phyloP scores from a whole-genome alignment of 1,140 invertebrate species.

The Planococcus citri region DNA sequence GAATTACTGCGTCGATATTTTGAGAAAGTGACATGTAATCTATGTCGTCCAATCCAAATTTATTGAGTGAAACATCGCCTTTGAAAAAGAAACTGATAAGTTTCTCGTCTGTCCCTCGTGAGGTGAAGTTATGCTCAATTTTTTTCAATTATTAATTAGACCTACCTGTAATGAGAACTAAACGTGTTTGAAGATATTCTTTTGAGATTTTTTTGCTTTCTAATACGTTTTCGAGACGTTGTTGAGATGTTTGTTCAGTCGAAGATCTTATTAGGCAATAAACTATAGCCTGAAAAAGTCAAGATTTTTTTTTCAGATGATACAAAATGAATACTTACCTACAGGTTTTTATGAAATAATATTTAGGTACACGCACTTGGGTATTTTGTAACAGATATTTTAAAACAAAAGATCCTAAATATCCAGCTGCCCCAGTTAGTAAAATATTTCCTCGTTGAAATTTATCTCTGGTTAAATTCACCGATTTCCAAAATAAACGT shows the following conservation, averaged over 20 bases:
- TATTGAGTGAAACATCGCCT: constrained; percentile 38
- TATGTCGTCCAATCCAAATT: constrained; percentile 39
- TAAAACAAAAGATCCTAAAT: constrained; percentile 37
- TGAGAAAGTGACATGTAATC: constrained; percentile 37
- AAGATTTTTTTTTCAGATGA: no score
- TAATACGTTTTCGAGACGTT: background rate
- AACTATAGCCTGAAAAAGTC: background rate
- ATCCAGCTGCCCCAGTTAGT: constrained; percentile 38
- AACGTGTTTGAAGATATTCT: background rate
- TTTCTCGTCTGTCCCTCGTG: background rate
- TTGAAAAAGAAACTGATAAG: background rate
- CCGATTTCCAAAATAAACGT: constrained; percentile 27
- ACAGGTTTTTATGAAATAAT: background rate
- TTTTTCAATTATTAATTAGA: background rate
- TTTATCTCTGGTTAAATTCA: constrained; percentile 26
- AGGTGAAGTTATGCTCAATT: background rate
- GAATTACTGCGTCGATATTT: constrained; percentile 40
- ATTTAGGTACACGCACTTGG: constrained; percentile 30
- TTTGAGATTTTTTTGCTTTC: background rate
- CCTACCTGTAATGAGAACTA: background rate
- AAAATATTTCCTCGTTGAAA: constrained; percentile 30
- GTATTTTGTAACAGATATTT: constrained; percentile 34
- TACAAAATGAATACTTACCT: no score
- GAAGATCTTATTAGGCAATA: background rate
- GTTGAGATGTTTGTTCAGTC: background rate